Evolutionary conservation across 2,113 vertebrate genomes (phyloP).

Genomic region (Gasterosteus nipponicus): DNA sequence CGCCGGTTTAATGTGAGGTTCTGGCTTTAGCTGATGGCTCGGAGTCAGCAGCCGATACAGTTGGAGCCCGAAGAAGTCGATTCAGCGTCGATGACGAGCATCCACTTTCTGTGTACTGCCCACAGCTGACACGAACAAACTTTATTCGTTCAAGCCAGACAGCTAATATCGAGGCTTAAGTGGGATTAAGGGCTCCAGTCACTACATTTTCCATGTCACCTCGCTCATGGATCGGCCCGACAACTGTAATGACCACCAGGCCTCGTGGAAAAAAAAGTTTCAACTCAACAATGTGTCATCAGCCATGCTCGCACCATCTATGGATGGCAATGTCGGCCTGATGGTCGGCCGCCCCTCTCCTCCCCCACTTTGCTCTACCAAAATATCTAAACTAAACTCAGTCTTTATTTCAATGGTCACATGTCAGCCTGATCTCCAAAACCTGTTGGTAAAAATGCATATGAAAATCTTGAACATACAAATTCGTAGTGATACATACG

Average conservation of each 20-base stretch:
- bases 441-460: no score
- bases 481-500: no score
- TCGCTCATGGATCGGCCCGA: conserved; percentile 41
- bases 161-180: conserved; percentile 44
- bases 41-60: neutral
- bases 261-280: conserved; percentile 9
- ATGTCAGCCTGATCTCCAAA: no score
- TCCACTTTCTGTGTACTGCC: neutral
- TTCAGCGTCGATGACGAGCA: conserved; percentile 6
- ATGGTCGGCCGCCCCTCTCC: neutral
- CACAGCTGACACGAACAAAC: conserved; percentile 4
- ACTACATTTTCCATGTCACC: conserved; percentile 41
- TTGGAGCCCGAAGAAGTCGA: conserved; percentile 14
- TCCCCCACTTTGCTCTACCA: neutral
- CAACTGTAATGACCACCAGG: conserved; percentile 39
- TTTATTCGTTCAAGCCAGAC: conserved; percentile 9
- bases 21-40: conserved; percentile 63
- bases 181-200: conserved; percentile 49
- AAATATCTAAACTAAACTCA: neutral
- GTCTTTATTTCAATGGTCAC: neutral
- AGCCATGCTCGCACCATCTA: neutral
- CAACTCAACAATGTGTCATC: neutral
- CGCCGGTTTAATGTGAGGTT: conserved; percentile 64
- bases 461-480: no score
- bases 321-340: neutral